These are phyloP conservation scores for Onychomys leucogaster DNA, from an alignment of 2,797 vertebrate species.

Conservation along the genomic window DNA sequence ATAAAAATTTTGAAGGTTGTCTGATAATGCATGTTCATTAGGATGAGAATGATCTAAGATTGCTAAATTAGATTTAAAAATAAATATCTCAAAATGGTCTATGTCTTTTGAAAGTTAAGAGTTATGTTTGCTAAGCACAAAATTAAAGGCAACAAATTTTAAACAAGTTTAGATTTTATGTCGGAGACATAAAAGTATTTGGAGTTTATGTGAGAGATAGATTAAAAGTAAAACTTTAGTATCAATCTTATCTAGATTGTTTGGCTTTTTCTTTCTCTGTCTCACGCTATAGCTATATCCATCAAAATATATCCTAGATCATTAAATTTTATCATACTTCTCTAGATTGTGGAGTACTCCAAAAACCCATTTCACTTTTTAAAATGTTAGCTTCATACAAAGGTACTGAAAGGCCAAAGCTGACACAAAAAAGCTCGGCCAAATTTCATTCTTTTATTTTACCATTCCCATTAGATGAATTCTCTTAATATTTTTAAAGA, in stretches of 20 bases:
- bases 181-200: constrained; percentile 45
- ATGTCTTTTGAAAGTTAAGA: constrained; percentile 12
- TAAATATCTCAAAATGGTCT: background rate
- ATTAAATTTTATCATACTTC: constrained; percentile 38
- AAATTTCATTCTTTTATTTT: background rate
- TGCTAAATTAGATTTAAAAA: constrained; percentile 30
- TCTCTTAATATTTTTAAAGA: constrained; percentile 41
- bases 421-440: background rate
- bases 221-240: constrained; percentile 7
- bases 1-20: background rate
- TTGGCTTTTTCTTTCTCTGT: background rate
- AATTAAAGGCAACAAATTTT: constrained; percentile 17
- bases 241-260: background rate
- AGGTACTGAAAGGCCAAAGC: background rate
- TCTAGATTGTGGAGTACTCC: background rate
- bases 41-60: constrained; percentile 1
- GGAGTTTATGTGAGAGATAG: constrained; percentile 17
- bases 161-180: constrained; percentile 31
- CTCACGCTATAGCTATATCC: background rate
- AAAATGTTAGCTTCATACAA: background rate
- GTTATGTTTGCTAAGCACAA: constrained; percentile 21
- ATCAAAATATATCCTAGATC: constrained; percentile 48
- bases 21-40: background rate
- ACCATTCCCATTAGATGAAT: background rate
- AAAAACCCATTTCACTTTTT: constrained; percentile 24